Percentiles rank a stretch among this genome's conserved stretches.
These are phyloP conservation scores for Trichoplusia ni DNA, from an alignment of 1,140 invertebrate genomes.

Conservation along the genomic window DNA sequence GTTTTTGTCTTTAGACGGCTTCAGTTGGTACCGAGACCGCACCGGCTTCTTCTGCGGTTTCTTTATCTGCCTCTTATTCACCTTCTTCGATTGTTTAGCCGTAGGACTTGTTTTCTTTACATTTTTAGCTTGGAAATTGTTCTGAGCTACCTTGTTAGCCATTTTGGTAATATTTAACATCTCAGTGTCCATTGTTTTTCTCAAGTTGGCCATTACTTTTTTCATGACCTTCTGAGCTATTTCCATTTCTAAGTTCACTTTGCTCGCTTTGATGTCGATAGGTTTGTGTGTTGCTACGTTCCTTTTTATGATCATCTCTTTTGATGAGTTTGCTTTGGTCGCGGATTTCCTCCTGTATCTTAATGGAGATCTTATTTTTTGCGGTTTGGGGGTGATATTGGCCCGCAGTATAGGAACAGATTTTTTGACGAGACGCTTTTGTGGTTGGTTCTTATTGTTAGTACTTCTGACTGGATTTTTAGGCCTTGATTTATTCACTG, in stretches of 20 bases:
- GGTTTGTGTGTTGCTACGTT: slow-evolving; percentile 24
- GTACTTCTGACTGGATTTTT: not conserved
- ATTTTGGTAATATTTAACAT: slow-evolving; percentile 35
- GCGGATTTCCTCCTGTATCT: slow-evolving; percentile 21
- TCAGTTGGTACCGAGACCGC: too few species aligned
- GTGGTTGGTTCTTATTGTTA: not conserved
- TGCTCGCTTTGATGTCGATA: slow-evolving; percentile 29
- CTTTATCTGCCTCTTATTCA: slow-evolving; percentile 5
- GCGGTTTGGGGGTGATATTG: not conserved
- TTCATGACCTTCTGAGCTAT: slow-evolving; percentile 45
- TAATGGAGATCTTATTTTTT: slow-evolving; percentile 23
- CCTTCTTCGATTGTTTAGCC: not conserved
- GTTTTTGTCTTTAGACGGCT: too few species aligned
- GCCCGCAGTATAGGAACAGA: not conserved
- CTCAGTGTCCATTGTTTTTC: slow-evolving; percentile 46
- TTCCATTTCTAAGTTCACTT: not conserved
- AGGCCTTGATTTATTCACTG: not conserved
- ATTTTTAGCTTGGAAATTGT: not conserved
- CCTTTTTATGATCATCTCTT: slow-evolving; percentile 10
- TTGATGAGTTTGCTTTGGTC: not conserved
- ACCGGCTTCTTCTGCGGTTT: not conserved
- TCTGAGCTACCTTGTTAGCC: not conserved
- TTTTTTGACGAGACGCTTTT: slow-evolving; percentile 7
- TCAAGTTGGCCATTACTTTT: slow-evolving; percentile 46
- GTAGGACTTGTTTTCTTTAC: not conserved